phyloP scores from a whole-genome alignment of 2,113 vertebrate genomes.

The Cathartes aura region DNA sequence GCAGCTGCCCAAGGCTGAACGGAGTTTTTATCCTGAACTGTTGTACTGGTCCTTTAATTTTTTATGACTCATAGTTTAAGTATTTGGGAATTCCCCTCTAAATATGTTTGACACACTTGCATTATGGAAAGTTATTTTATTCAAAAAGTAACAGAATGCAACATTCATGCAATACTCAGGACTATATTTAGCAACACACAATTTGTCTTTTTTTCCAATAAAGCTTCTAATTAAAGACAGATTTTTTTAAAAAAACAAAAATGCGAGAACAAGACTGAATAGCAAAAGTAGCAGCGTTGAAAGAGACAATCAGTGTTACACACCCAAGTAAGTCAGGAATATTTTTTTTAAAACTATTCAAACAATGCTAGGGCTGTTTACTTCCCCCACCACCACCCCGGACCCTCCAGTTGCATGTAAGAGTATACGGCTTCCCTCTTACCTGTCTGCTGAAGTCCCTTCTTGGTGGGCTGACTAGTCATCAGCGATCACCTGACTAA shows the following conservation, averaged over 20 bases:
- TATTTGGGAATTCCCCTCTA: slow-evolving; percentile 70
- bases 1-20: not conserved
- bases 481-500: slow-evolving; percentile 69
- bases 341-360: not conserved
- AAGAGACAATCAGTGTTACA: not conserved
- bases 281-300: not conserved
- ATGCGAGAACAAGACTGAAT: not conserved
- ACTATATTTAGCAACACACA: slow-evolving; percentile 36
- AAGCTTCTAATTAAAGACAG: slow-evolving; percentile 53
- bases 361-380: not conserved
- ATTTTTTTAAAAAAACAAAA: not conserved
- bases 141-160: slow-evolving; percentile 43
- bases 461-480: slow-evolving; percentile 51
- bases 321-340: not conserved
- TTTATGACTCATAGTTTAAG: slow-evolving; percentile 62
- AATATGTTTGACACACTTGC: slow-evolving; percentile 46
- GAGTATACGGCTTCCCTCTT: slow-evolving; percentile 21
- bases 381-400: fast-evolving
- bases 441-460: slow-evolving; percentile 57
- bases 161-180: slow-evolving; percentile 28
- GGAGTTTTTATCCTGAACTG: slow-evolving; percentile 21
- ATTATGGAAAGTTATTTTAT: slow-evolving; percentile 67
- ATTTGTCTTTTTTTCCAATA: not conserved
- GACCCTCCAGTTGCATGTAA: not conserved
- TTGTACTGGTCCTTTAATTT: slow-evolving; percentile 49